Percentiles rank a stretch among this genome's conserved stretches.
Evolutionary conservation across 2,888 invertebrate genomes (phyloP).

Genomic region (Eledone cirrhosa): DNA sequence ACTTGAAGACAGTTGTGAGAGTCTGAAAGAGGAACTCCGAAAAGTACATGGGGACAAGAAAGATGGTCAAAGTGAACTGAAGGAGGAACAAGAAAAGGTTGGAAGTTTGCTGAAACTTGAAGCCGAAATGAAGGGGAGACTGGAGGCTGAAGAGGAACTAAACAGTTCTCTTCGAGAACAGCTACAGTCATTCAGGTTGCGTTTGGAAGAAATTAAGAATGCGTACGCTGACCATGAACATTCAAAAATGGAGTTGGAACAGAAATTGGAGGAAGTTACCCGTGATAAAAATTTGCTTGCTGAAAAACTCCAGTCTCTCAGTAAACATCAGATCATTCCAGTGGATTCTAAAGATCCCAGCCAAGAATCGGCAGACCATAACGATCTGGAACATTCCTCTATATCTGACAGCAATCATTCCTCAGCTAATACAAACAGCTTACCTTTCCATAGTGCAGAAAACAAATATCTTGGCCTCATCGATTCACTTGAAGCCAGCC

Average conservation of each 20-base stretch:
- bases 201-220: background rate
- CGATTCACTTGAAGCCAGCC: background rate
- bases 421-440: no score
- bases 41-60: constrained; percentile 36
- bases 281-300: constrained; percentile 7
- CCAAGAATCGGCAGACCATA: background rate
- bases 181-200: background rate
- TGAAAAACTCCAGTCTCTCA: background rate
- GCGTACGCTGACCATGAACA: constrained; percentile 47
- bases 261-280: constrained; percentile 36
- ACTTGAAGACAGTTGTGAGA: constrained; percentile 50
- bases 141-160: constrained; percentile 1
- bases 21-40: constrained; percentile 40
- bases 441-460: constrained; percentile 14
- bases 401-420: no score
- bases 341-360: background rate
- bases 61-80: constrained; percentile 32
- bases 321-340: background rate
- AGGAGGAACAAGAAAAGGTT: constrained; percentile 33
- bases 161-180: background rate
- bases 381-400: constrained; percentile 12
- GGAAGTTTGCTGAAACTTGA: constrained; percentile 29
- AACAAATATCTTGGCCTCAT: constrained; percentile 4
- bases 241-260: constrained; percentile 51
- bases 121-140: background rate